Evolutionary conservation across 1,140 invertebrate species (phyloP).

Genomic region (Heliconius himera): DNA sequence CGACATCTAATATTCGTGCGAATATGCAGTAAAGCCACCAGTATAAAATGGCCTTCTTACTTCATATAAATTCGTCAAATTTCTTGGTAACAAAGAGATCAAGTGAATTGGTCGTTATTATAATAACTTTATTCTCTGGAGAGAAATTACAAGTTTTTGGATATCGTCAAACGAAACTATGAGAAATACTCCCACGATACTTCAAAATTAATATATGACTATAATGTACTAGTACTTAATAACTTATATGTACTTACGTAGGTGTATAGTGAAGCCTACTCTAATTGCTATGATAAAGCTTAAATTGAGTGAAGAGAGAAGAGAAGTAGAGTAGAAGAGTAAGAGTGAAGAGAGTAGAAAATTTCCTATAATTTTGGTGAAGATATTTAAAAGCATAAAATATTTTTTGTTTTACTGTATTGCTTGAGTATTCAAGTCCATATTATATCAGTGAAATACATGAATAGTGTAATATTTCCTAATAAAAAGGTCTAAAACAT

Average conservation of each 20-base stretch:
- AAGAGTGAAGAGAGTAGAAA: too few species aligned
- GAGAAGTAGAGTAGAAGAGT: too few species aligned
- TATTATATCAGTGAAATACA: too few species aligned
- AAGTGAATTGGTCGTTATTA: slow-evolving; percentile 39
- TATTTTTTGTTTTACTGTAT: too few species aligned
- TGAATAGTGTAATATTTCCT: too few species aligned
- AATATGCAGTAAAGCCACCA: slow-evolving; percentile 3
- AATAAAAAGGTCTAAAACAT: too few species aligned
- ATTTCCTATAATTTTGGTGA: too few species aligned
- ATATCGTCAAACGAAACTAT: slow-evolving; percentile 56
- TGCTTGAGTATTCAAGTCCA: too few species aligned
- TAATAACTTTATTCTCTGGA: slow-evolving; percentile 55
- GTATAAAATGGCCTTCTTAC: neutral
- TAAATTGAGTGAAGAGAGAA: too few species aligned
- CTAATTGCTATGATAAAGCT: too few species aligned
- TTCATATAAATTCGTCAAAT: neutral
- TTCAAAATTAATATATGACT: neutral
- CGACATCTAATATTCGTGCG: slow-evolving; percentile 66
- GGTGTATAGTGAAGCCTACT: neutral
- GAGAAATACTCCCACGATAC: slow-evolving; percentile 60
- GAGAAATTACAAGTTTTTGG: slow-evolving; percentile 59
- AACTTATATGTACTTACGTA: neutral
- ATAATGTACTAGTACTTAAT: neutral
- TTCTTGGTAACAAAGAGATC: slow-evolving; percentile 33
- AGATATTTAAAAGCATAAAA: too few species aligned